Evolutionary conservation across 1,140 invertebrate genomes (phyloP).

Genomic region (Caenorhabditis inopinata): DNA sequence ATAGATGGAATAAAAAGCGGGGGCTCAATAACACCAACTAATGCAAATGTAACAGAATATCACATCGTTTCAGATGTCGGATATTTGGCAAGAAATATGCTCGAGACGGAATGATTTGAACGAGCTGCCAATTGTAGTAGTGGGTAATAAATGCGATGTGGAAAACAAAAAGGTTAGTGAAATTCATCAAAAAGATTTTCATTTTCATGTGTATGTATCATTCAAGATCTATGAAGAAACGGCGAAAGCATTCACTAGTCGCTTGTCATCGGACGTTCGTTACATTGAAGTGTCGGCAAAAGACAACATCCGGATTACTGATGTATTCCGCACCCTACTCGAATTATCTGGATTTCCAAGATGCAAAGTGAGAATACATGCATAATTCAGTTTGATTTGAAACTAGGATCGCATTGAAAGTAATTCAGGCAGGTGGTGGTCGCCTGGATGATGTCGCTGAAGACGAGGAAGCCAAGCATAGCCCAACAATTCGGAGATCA

Average conservation of each 20-base stretch:
- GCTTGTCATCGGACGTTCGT: conserved; percentile 51
- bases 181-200: too few relatives aligned
- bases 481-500: background rate
- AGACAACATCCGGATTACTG: conserved; percentile 43
- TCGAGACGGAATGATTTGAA: conserved; percentile 48
- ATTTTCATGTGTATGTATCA: too few relatives aligned
- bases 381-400: background rate
- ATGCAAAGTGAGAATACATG: conserved; percentile 41
- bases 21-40: background rate
- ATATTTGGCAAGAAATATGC: conserved; percentile 55
- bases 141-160: conserved; percentile 54
- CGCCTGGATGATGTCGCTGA: conserved; percentile 36
- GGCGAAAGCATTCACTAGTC: conserved; percentile 55
- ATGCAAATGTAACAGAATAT: background rate
- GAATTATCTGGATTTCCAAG: conserved; percentile 55
- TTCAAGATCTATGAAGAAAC: conserved; percentile 58
- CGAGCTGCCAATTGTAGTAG: conserved; percentile 52
- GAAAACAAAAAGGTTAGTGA: conserved; percentile 49
- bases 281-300: conserved; percentile 54
- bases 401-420: background rate
- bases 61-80: conserved; percentile 53
- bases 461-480: background rate
- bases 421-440: conserved; percentile 41
- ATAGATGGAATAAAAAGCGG: background rate
- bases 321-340: conserved; percentile 51